These are phyloP conservation scores for Hirundo rustica DNA, from an alignment of 2,797 vertebrate species.

Conservation along the genomic window DNA sequence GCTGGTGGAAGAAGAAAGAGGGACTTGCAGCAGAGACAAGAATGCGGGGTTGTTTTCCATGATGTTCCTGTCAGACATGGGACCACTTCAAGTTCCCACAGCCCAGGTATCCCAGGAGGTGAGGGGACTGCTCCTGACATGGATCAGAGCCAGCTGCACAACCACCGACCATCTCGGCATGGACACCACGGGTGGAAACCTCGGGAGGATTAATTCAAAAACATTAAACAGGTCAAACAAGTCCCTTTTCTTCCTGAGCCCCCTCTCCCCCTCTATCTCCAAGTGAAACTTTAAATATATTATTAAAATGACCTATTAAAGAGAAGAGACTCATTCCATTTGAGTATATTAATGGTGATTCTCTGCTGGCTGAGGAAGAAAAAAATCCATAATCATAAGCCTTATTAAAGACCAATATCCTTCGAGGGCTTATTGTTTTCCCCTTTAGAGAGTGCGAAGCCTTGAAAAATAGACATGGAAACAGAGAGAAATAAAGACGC, in stretches of 20 bases:
- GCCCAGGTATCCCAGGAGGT: neutral
- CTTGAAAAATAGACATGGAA: conserved; percentile 36
- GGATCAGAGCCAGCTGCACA: neutral
- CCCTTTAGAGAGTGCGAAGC: neutral
- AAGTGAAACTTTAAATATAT: conserved; percentile 25
- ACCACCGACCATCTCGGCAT: neutral
- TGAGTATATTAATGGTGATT: conserved; percentile 17
- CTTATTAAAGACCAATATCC: conserved; percentile 55
- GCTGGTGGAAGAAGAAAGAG: neutral
- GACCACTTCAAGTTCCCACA: neutral
- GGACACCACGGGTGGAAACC: rapidly evolving
- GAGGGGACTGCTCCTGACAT: rapidly evolving
- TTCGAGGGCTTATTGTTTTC: conserved; percentile 27
- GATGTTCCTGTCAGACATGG: rapidly evolving
- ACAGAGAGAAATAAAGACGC: neutral
- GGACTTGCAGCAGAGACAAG: too few species aligned
- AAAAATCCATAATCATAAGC: conserved; percentile 59
- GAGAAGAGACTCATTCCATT: conserved; percentile 8
- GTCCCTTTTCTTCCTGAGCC: neutral
- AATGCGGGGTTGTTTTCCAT: rapidly evolving
- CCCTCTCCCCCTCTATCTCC: neutral
- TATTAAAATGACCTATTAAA: conserved; percentile 40
- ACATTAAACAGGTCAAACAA: neutral
- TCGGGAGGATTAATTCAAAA: rapidly evolving
- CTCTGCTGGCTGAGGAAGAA: neutral